Evolutionary conservation across 2,888 invertebrate genomes (phyloP), one percentile per base, ranked within the genome.

Genomic region (Sinhomidia bicolor): DNA sequence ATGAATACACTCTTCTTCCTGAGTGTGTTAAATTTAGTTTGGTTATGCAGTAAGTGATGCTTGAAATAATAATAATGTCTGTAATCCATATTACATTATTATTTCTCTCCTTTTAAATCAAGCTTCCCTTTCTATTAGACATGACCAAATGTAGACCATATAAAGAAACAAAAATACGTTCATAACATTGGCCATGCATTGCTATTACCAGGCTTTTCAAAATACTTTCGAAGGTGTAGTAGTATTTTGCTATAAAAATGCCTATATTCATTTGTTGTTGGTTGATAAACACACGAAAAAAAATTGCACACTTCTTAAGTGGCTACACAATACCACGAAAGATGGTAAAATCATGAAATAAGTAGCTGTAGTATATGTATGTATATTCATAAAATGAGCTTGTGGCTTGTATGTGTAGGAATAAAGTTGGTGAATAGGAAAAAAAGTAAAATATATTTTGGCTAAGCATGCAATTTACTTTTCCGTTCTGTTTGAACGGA

Each of bases 11-110:
- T 14, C n/a, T n/a, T n/a, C n/a, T n/a, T n/a, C n/a, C 2, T 26
- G 60, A 65, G 32, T 36, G 65, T 65, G 26, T 36, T 65, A 65
- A 36, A 32, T 65, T 36, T 65, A 65, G 65, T 65, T 65, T n/a
- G 32, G 79, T 32, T 79, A 57, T 57, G 79, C 57, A 57, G n/a
- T 57, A 79, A 79, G 79, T 79, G 54, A 79, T 79, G 51, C 81
- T 51, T 82, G 68, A 65, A 82, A 57, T 79, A 79, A 79, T 79
- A 79, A 51, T 74, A 74, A 23, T 76, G 26, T 47, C 51, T 29
- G 23, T 36, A 65, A 65, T 36, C 65, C 17, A 14, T 32, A 36
- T 17, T 36, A n/a, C 36, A 17, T 17, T 17, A 17, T 17, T 17
- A 36, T 23, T 65, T 36, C 29, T 29, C 29, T 60, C 26, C 60